Evolutionary conservation across 2,888 invertebrate genomes (phyloP).

Genomic region (Nomada ferruginata): DNA sequence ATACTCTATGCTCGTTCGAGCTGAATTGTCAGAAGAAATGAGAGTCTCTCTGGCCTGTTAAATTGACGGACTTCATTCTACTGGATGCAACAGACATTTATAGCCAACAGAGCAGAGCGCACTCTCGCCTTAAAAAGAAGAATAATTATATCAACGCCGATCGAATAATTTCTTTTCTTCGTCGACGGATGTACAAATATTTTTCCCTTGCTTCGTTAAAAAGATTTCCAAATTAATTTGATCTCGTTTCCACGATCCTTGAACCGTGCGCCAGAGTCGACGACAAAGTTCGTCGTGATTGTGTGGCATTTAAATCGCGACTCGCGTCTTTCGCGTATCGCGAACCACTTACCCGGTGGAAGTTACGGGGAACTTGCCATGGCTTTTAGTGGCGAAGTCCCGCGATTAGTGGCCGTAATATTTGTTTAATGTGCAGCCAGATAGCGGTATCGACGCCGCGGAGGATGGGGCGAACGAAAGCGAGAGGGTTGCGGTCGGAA

Average conservation of each 20-base stretch:
- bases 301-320: slow-evolving; percentile 7
- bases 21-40: neutral
- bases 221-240: too few relatives aligned
- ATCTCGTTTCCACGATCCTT: too few relatives aligned
- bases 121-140: too few relatives aligned
- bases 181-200: too few relatives aligned
- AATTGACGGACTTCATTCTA: too few relatives aligned
- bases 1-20: slow-evolving; percentile 8
- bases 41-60: neutral
- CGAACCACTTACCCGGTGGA: slow-evolving; percentile 21
- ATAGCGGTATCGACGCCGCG: slow-evolving; percentile 43
- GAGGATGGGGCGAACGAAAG: neutral
- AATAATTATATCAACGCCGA: too few relatives aligned
- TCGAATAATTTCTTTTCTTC: too few relatives aligned
- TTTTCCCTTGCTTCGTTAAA: too few relatives aligned
- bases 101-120: too few relatives aligned
- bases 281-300: neutral
- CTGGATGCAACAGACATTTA: too few relatives aligned
- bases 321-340: slow-evolving; percentile 13
- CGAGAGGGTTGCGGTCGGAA: neutral
- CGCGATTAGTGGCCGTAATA: slow-evolving; percentile 66
- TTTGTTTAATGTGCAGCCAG: slow-evolving; percentile 67
- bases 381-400: slow-evolving; percentile 49
- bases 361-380: slow-evolving; percentile 55
- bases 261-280: neutral